Base-by-base conservation (phyloP, 2,797 vertebrate species). In the Limosa lapponica region DNA sequence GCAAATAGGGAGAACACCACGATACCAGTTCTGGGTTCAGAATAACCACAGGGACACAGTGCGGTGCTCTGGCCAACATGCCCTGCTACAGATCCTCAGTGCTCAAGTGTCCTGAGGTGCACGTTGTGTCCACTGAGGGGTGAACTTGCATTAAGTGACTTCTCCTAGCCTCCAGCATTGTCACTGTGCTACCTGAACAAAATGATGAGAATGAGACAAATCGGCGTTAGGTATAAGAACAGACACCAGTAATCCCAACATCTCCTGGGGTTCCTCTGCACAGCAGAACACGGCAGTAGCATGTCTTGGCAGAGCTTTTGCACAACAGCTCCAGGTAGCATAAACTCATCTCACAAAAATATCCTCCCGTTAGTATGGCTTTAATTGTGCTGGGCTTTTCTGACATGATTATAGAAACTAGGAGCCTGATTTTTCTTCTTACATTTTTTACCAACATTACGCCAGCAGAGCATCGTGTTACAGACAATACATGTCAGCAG, bases 281-380 rank as follows among this genome's bases (percentile, higher is more conserved):
- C n/a, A 32, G 4, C 18, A n/a, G n/a, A 67, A 14, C 0, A 0
- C 77, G 59, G 4, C 36, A 73, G 19, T 51, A 59, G 4, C 27
- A 30, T 74, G 1, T 39, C 39, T 51, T 75, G 62, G 39, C 5
- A 4, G 46, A 80, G 55, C 18, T 80, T 66, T 58, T 54, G 23
- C 34, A 36, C 27, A 89, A 70, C 25, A 58, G 19, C 11, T 54
- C 4, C n/a, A 43, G 16, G 30, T 48, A 77, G 36, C 3, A 3
- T 52, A 81, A 93, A 78, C n/a, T 64, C 48, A 46, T 22, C 36
- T 75, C 71, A 61, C 51, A 74, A 71, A 78, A 78, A 43, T 70
- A n/a, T 13, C 59, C 5, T 46, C 4, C 36, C 57, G 39, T 57
- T 84, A 20, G 3, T 25, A 16, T 64, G 32, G n/a, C 22, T 83